Evolutionary conservation across 92 coral and sea anemone species (phyloP).

Genomic region (Ricordea florida): DNA sequence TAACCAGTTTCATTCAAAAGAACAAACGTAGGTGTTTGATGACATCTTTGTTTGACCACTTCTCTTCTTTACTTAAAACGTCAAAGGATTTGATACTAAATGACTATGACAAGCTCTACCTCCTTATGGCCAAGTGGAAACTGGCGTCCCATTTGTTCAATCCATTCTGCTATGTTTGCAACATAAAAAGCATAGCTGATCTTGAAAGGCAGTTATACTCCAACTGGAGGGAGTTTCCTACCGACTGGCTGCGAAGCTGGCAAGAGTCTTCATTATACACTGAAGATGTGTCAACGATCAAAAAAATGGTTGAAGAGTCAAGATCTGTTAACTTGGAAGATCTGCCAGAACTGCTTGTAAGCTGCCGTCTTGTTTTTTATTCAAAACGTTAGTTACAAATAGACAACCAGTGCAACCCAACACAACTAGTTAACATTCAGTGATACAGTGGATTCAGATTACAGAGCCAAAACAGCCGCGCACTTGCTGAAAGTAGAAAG

Average conservation of each 20-base stretch:
- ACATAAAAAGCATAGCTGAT: conserved; percentile 12
- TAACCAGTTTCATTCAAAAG: too few relatives aligned
- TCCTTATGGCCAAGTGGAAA: conserved; percentile 30
- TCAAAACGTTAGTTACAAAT: neutral
- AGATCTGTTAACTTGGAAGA: conserved; percentile 21
- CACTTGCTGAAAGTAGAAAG: too few relatives aligned
- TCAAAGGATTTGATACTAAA: neutral
- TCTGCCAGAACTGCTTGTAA: conserved; percentile 1
- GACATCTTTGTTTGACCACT: too few relatives aligned
- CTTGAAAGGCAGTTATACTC: neutral
- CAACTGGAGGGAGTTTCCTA: neutral
- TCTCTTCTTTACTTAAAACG: too few relatives aligned
- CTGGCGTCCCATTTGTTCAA: conserved; percentile 15
- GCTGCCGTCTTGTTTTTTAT: neutral
- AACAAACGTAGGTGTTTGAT: too few relatives aligned
- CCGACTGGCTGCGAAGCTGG: neutral
- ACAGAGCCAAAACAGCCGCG: too few relatives aligned
- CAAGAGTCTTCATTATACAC: neutral
- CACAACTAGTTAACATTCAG: too few relatives aligned
- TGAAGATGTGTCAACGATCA: neutral
- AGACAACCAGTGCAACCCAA: neutral
- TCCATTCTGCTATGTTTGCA: conserved; percentile 1
- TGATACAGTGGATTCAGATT: too few relatives aligned
- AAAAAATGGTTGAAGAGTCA: conserved; percentile 26
- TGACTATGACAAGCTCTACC: conserved; percentile 25